Base-by-base conservation (phyloP, 1,140 invertebrate genomes). In the Paraescarpia echinospica region DNA sequence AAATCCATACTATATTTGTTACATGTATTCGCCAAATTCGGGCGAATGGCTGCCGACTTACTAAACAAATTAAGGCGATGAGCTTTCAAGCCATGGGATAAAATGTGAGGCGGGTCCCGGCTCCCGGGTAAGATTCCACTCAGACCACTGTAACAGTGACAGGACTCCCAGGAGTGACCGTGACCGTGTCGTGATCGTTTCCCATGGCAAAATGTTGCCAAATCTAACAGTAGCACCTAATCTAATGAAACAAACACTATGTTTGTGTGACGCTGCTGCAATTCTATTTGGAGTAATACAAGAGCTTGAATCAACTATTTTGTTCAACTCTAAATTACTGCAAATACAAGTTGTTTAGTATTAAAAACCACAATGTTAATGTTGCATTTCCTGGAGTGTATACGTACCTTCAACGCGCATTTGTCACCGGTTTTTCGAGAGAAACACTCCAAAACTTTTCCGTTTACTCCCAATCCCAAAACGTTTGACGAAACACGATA, bases 381-480 rank as follows among this genome's bases (percentile, higher is more conserved):
- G 59, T 77, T 77, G 59, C 4, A 77, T 77, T 77, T 77, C 59
- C 59, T 77, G 22, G 89, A 41, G 4, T 41, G 41, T 4, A 90
- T 90, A 34, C 92, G 89, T 92, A 98, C 98, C 97, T 99, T 99
- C 31, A 99, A 96, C 8, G 98, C 98, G 96, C 97, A 98, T 95
- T 98, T 98, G 94, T 97, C 96, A 94, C 97, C 97, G 18, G 96
- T 97, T 91, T 96, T 96, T 94, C 97, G 97, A 34, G 97, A 97
- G 94, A 97, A 98, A 94, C 96, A 96, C 94, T 97, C 97, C 77
- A 97, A 96, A 48, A 97, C 97, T 97, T 99, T 99, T 77, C 99
- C 99, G 96, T 99, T 99, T 94, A 99, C 99, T 31, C 99, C 99
- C 35, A 99, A 97, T n/a, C 99, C 99, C 89, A 99, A 97, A 27